These are phyloP conservation scores for Oryzias melastigma DNA, from an alignment of 2,113 vertebrate genomes.

Conservation along the genomic window DNA sequence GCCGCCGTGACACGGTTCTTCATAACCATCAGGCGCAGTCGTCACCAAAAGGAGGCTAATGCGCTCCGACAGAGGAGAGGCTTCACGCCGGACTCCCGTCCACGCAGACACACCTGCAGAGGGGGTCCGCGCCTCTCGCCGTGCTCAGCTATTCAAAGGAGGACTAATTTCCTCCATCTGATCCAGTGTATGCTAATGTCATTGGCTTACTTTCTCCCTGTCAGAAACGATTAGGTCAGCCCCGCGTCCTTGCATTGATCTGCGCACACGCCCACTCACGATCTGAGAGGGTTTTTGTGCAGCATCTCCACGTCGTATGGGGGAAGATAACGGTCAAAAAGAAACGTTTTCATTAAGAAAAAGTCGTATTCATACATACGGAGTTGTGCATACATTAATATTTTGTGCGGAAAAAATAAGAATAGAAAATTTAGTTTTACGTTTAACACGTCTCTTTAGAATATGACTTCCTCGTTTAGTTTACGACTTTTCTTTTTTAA, in stretches of 20 bases:
- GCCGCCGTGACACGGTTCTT: conserved; percentile 87
- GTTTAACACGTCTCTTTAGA: no score
- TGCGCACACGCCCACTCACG: conserved; percentile 26
- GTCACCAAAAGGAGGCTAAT: conserved; percentile 72
- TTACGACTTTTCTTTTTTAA: no score
- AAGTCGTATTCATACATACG: no score
- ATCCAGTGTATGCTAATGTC: conserved; percentile 55
- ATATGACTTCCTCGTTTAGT: no score
- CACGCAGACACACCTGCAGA: conserved; percentile 8
- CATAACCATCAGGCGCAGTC: conserved; percentile 96
- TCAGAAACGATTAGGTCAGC: conserved; percentile 68
- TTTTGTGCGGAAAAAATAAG: no score
- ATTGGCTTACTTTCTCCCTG: conserved; percentile 55
- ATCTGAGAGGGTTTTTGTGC: conserved; percentile 30
- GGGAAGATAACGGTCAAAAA: no score
- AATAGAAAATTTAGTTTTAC: no score
- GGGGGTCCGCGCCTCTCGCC: conserved; percentile 30
- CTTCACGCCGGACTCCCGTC: conserved; percentile 77
- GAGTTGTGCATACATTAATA: no score
- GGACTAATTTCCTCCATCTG: conserved; percentile 55
- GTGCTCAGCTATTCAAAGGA: conserved; percentile 57
- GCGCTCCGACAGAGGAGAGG: conserved; percentile 82
- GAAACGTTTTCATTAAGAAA: no score
- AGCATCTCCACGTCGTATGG: conserved; percentile 31
- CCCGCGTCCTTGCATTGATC: conserved; percentile 56